Conservation (phyloP, 1,140 invertebrate species). For the Pectinophora gossypiella region DNA sequence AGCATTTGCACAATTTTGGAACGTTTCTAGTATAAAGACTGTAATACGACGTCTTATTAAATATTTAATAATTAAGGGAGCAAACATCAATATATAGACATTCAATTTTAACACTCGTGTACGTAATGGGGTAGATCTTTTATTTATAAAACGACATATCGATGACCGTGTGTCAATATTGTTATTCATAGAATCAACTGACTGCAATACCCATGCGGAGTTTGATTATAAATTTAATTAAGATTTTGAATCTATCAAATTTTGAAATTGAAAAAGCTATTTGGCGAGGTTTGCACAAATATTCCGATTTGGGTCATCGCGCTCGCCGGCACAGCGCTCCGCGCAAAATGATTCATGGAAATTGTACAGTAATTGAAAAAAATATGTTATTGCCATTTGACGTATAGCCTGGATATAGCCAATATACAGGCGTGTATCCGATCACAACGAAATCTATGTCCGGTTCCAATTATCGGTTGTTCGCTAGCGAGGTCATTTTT, state of each 20-base stretch:
- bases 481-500: background rate
- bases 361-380: constrained; percentile 62
- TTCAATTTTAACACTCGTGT: too few relatives aligned
- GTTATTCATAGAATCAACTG: too few relatives aligned
- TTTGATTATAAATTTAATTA: constrained; percentile 11
- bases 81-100: too few relatives aligned
- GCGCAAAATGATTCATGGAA: constrained; percentile 53
- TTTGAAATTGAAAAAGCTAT: constrained; percentile 24
- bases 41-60: too few relatives aligned
- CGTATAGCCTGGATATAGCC: constrained; percentile 32
- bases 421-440: background rate
- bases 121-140: too few relatives aligned
- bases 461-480: background rate
- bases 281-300: constrained; percentile 41
- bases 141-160: too few relatives aligned
- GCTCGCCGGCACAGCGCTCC: constrained; percentile 7
- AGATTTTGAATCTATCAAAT: constrained; percentile 8
- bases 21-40: too few relatives aligned
- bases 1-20: too few relatives aligned
- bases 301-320: constrained; percentile 48
- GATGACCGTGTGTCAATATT: too few relatives aligned
- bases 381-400: constrained; percentile 60
- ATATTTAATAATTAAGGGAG: too few relatives aligned
- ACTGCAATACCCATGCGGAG: too few relatives aligned
- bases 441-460: background rate